Conservation (phyloP, 2,113 vertebrate genomes). For the Desmodus rotundus region DNA sequence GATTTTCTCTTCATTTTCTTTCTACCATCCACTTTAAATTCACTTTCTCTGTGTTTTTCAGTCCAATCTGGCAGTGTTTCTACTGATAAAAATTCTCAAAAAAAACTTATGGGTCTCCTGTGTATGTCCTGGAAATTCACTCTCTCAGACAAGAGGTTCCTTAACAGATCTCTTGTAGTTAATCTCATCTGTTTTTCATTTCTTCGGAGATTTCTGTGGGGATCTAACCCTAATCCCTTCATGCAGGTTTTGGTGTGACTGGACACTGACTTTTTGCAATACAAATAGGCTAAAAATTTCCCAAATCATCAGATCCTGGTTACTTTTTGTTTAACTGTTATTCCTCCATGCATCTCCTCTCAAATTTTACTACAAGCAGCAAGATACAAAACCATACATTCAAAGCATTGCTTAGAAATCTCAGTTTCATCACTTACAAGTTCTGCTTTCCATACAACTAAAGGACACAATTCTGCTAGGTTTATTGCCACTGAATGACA, state of each 20-base stretch:
- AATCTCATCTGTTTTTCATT: neutral
- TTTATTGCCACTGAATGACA: neutral
- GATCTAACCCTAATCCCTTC: neutral
- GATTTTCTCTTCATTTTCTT: neutral
- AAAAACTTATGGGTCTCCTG: neutral
- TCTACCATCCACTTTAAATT: neutral
- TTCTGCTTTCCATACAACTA: neutral
- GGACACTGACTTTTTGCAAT: neutral
- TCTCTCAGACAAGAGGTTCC: neutral
- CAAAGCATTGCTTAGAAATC: neutral
- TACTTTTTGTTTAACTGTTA: neutral
- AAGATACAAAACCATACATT: neutral
- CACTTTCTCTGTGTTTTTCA: neutral
- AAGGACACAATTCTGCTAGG: neutral
- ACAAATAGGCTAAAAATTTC: neutral
- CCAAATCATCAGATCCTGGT: neutral
- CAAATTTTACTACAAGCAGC: neutral
- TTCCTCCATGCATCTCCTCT: neutral
- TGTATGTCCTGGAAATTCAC: neutral
- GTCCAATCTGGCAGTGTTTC: neutral
- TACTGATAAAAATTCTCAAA: neutral
- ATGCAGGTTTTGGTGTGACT: neutral
- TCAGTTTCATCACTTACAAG: neutral
- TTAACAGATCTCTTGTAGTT: neutral
- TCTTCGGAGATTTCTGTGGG: neutral